These are phyloP conservation scores for Sebastes glaucus DNA, from an alignment of 2,797 vertebrate species.

Conservation along the genomic window DNA sequence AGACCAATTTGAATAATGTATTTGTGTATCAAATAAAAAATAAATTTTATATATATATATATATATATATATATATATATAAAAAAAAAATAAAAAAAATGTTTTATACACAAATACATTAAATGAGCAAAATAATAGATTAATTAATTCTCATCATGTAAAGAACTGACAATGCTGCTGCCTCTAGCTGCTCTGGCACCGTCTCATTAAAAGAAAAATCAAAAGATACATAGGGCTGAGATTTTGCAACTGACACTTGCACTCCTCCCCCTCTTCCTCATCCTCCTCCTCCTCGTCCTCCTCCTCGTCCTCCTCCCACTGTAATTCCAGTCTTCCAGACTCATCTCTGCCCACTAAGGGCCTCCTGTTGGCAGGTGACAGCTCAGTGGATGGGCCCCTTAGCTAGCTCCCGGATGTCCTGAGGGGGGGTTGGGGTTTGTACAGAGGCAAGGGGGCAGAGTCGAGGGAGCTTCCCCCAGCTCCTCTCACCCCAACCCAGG, in stretches of 20 bases:
- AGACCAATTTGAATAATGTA: too few species aligned
- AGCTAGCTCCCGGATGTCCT: constrained; percentile 43
- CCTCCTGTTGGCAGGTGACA: constrained; percentile 55
- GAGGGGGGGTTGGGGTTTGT: constrained; percentile 10
- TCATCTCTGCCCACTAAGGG: constrained; percentile 22
- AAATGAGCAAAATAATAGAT: neutral
- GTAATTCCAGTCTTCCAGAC: constrained; percentile 2
- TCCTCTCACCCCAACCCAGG: constrained; percentile 53
- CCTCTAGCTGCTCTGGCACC: neutral
- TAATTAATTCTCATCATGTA: neutral
- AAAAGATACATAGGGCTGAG: neutral
- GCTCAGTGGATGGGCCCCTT: constrained; percentile 48
- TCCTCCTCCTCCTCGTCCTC: neutral
- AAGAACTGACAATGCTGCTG: neutral
- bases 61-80: too few species aligned
- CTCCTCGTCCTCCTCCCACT: neutral
- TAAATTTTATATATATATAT: too few species aligned
- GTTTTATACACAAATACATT: neutral
- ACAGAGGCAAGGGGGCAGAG: constrained; percentile 43
- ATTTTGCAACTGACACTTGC: neutral
- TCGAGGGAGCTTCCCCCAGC: constrained; percentile 36
- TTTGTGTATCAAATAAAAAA: too few species aligned
- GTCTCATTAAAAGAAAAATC: constrained; percentile 19
- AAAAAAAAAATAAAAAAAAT: too few species aligned
- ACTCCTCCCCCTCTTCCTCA: neutral